Percentiles rank a stretch among this genome's conserved stretches.
Evolutionary conservation across 1,140 invertebrate genomes (phyloP).

Genomic region (Eupeodes corollae): DNA sequence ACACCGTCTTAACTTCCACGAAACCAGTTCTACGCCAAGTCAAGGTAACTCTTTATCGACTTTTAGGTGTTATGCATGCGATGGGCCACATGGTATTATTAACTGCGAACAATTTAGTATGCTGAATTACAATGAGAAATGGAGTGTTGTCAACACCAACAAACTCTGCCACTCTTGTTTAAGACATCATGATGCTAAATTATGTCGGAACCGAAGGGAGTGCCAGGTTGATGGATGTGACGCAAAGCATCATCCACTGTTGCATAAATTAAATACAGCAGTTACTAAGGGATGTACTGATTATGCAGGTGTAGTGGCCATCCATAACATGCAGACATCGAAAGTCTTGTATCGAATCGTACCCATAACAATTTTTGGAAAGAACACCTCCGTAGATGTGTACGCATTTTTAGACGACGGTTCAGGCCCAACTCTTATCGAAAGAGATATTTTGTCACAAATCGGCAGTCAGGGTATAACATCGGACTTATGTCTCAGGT

Average conservation of each 20-base stretch:
- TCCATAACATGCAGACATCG: neutral
- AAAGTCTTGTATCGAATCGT: neutral
- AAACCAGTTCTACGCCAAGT: neutral
- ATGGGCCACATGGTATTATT: neutral
- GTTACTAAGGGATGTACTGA: no score
- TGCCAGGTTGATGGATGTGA: neutral
- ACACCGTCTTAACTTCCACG: neutral
- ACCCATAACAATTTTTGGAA: neutral
- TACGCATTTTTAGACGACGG: neutral
- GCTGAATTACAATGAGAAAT: neutral
- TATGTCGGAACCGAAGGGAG: neutral
- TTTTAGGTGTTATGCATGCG: neutral
- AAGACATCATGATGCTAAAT: neutral
- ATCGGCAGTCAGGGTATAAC: neutral
- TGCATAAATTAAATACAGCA: neutral
- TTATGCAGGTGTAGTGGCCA: neutral
- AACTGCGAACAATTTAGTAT: neutral
- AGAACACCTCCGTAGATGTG: neutral
- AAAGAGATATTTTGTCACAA: neutral
- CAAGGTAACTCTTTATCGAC: no score
- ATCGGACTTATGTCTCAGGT: neutral
- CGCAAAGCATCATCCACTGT: neutral
- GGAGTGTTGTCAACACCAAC: neutral
- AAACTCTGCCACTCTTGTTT: neutral
- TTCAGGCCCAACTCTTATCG: neutral